Evolutionary conservation across 2,888 invertebrate genomes (phyloP), one percentile per base, ranked within the genome.

Genomic region (Cordylochernes scorpioides): DNA sequence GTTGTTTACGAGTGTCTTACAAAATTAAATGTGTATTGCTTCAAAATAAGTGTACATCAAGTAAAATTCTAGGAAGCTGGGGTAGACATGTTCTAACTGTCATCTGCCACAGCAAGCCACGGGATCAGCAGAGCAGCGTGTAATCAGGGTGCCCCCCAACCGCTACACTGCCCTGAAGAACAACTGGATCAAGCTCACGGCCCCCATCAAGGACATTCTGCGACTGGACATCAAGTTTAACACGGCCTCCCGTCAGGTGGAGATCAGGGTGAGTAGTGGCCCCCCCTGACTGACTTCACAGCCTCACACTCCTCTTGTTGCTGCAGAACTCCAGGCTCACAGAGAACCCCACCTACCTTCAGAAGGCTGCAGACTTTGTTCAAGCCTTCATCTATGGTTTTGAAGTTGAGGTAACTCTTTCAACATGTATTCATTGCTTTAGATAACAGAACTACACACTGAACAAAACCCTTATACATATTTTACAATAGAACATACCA

Each of bases 331-430:
- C 54, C 38, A 53, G 61, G 24, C 69, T 72, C 46, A 75, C 77
- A 1, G 64, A 66, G 41, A 86, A 91, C 47, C 69, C 84, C 39
- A 68, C 71, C 7, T 75, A 82, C 52, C 58, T 97, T 36, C 94
- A 97, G 52, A 94, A 88, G 57, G 97, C 75, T 27, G 84, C 88
- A 9, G 97, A 99, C 57, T 99, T 99, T 62, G 78, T 99, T 0
- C 73, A 72, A 54, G 94, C 94, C 2, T 94, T 94, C 49, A 62
- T 88, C 16, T 70, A 71, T 43, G 97, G 97, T 4, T 97, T 99
- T 53, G 88, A 91, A 45, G 75, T 91, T 1, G 86, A 88, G 34
- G 49, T 50, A 31, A 35, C 38, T 32, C n/a, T n/a, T n/a, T n/a
- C n/a, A n/a, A n/a, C n/a, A n/a, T n/a, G n/a, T n/a, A n/a, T n/a